Conservation (phyloP, 2,888 invertebrate species). For the Stenotaenia linearis region DNA sequence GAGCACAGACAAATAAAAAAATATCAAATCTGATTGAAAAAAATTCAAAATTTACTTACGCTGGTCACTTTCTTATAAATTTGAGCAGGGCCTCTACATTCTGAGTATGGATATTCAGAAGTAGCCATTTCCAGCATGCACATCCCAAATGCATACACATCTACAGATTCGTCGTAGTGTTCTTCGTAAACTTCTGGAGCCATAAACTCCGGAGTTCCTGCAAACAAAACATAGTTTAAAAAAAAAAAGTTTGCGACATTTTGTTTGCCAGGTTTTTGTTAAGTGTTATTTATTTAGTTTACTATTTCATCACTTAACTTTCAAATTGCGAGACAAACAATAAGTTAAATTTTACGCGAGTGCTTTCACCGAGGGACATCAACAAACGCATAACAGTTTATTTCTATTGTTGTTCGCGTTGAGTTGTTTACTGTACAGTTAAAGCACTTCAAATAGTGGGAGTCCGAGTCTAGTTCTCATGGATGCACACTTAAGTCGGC, state of each 20-base stretch:
- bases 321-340: not conserved
- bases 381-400: too few species aligned
- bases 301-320: not conserved
- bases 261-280: too few species aligned
- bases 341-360: not conserved
- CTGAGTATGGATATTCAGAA: slow-evolving; percentile 97
- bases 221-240: slow-evolving; percentile 37
- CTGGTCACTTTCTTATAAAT: slow-evolving; percentile 98
- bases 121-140: slow-evolving; percentile 99
- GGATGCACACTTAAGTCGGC: too few species aligned
- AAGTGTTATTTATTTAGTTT: too few species aligned
- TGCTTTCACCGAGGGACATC: not conserved
- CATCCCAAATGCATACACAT: slow-evolving; percentile 99
- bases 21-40: not conserved
- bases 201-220: slow-evolving; percentile 93
- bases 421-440: too few species aligned
- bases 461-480: too few species aligned
- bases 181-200: slow-evolving; percentile 99
- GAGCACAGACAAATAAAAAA: not conserved
- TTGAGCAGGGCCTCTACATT: slow-evolving; percentile 96
- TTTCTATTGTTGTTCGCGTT: too few species aligned
- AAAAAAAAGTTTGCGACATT: not conserved
- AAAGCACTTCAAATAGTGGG: too few species aligned
- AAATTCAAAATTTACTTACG: slow-evolving; percentile 55
- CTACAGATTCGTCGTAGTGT: slow-evolving; percentile 97